Conservation (phyloP, 2,888 invertebrate genomes). For the Tridacna gigas region DNA sequence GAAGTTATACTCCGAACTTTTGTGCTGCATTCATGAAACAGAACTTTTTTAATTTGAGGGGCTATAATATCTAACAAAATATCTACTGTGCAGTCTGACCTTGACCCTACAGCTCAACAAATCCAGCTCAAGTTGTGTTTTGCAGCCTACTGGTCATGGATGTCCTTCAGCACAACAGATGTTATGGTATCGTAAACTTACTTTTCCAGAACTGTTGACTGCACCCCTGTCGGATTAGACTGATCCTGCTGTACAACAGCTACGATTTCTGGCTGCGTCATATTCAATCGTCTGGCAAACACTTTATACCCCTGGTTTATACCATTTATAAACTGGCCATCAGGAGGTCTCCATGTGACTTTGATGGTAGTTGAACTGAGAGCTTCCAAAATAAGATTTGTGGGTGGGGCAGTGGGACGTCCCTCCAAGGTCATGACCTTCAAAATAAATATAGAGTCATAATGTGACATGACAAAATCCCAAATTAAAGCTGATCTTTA, state of each 20-base stretch:
- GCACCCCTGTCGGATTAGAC: conserved; percentile 74
- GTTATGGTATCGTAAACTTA: conserved; percentile 14
- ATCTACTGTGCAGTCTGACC: no score
- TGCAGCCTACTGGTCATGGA: no score
- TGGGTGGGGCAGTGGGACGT: conserved; percentile 96
- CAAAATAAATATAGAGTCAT: neutral
- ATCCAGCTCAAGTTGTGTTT: no score
- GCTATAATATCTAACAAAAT: no score
- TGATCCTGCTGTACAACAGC: conserved; percentile 72
- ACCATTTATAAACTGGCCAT: conserved; percentile 98
- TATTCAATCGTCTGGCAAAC: conserved; percentile 51
- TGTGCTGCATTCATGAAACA: no score
- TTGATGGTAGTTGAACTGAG: conserved; percentile 93
- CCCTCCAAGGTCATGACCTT: conserved; percentile 98
- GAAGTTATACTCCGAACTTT: no score
- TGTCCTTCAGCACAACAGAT: no score
- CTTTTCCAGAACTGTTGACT: conserved; percentile 69
- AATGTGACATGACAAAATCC: no score
- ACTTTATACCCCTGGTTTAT: conserved; percentile 91
- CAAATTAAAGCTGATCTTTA: no score
- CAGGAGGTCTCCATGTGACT: conserved; percentile 98
- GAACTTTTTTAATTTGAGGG: no score
- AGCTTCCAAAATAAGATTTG: conserved; percentile 91
- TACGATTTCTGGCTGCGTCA: conserved; percentile 49
- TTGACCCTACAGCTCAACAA: no score